Conservation (phyloP, 2,888 invertebrate genomes). For the Melanostoma mellinum region DNA sequence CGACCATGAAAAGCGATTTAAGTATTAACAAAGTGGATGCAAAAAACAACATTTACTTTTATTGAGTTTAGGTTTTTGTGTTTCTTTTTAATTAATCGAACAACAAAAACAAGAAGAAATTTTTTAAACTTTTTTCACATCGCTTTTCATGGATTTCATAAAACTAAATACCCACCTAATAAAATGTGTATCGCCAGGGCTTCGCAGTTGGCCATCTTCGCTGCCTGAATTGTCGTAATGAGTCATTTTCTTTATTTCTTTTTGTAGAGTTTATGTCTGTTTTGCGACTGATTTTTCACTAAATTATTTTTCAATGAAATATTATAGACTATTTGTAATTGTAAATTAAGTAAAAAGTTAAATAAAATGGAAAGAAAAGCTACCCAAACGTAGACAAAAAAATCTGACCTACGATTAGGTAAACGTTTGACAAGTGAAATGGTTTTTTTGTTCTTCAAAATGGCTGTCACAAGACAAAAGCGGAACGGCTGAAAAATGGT, state of each 20-base stretch:
- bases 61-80: constrained; percentile 35
- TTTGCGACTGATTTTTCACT: neutral
- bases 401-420: constrained; percentile 52
- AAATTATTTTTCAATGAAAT: constrained; percentile 9
- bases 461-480: constrained; percentile 64
- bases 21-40: neutral
- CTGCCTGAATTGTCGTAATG: constrained; percentile 83
- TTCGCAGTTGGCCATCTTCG: constrained; percentile 93
- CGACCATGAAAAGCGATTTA: constrained; percentile 70
- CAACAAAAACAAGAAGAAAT: constrained; percentile 25
- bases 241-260: constrained; percentile 60
- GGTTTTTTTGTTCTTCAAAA: constrained; percentile 46
- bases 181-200: constrained; percentile 85
- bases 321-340: constrained; percentile 18
- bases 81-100: constrained; percentile 29
- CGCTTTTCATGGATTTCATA: constrained; percentile 77
- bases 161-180: constrained; percentile 82
- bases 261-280: constrained; percentile 7
- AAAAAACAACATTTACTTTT: constrained; percentile 17
- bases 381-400: constrained; percentile 37
- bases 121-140: constrained; percentile 50
- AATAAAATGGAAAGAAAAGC: constrained; percentile 50
- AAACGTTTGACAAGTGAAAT: constrained; percentile 69
- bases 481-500: constrained; percentile 52
- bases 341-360: constrained; percentile 44